Conservation (phyloP, 1,140 invertebrate species). For the Pseudomyrmex pallidus region DNA sequence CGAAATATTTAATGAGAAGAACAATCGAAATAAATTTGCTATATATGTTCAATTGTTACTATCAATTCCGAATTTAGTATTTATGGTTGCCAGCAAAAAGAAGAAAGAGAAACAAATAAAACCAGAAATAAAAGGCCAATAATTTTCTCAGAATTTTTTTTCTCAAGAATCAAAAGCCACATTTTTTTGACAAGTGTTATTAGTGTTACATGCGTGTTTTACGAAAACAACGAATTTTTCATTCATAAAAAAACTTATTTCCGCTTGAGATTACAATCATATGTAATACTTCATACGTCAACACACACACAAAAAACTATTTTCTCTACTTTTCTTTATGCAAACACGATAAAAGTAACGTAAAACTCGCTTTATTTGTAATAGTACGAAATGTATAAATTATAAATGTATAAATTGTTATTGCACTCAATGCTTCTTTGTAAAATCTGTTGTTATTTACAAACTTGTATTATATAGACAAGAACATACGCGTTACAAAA, state of each 20-base stretch:
- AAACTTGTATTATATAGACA: not conserved
- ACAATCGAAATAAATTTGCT: not conserved
- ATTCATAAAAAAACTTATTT: slow-evolving; percentile 39
- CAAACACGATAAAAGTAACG: not conserved
- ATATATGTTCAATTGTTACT: slow-evolving; percentile 43
- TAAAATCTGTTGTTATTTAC: slow-evolving; percentile 21
- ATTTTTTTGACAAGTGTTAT: not conserved
- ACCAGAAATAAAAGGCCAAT: slow-evolving; percentile 3
- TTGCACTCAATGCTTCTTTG: slow-evolving; percentile 11
- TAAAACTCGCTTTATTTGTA: slow-evolving; percentile 26
- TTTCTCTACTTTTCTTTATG: slow-evolving; percentile 16
- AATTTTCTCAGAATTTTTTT: not conserved
- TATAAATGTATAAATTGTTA: slow-evolving; percentile 14
- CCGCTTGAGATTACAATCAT: not conserved
- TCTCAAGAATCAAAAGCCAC: not conserved
- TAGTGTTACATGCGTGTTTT: slow-evolving; percentile 33
- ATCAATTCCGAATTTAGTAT: slow-evolving; percentile 14
- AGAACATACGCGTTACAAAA: not conserved
- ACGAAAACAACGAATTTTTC: slow-evolving; percentile 67
- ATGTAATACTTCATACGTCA: slow-evolving; percentile 8
- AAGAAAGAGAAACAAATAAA: not conserved
- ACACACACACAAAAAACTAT: not conserved
- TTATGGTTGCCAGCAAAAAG: not conserved
- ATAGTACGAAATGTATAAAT: slow-evolving; percentile 15
- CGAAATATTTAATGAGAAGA: not conserved